Evolutionary conservation across 2,888 invertebrate genomes (phyloP).

Genomic region (Spialia ferax): DNA sequence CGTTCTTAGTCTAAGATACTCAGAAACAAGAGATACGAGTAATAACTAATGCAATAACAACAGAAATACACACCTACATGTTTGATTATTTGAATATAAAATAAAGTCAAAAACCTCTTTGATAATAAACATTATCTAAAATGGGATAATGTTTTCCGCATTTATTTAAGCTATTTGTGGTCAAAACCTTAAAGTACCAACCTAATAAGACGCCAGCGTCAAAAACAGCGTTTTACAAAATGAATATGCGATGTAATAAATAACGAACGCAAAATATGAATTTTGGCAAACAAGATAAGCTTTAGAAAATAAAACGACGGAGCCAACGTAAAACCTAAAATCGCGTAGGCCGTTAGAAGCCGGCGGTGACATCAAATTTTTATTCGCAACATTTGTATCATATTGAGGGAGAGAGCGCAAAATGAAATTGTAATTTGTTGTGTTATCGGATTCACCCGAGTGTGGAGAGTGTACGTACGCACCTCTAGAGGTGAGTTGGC

Average conservation of each 20-base stretch:
- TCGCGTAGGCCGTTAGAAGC: constrained; percentile 34
- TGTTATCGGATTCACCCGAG: constrained; percentile 73
- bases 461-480: constrained; percentile 64
- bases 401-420: constrained; percentile 60
- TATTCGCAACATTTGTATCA: constrained; percentile 33
- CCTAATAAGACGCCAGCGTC: constrained; percentile 9
- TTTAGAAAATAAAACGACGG: constrained; percentile 32
- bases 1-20: neutral
- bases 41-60: too few species aligned
- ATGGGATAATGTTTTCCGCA: constrained; percentile 8
- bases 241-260: constrained; percentile 15
- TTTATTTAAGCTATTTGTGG: neutral
- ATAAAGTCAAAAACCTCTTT: too few species aligned
- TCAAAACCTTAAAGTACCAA: constrained; percentile 6
- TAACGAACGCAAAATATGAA: constrained; percentile 25
- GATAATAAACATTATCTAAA: constrained; percentile 8
- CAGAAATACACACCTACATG: too few species aligned
- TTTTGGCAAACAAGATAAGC: constrained; percentile 35
- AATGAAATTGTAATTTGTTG: constrained; percentile 65
- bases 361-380: constrained; percentile 35
- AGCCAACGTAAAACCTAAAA: constrained; percentile 34
- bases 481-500: constrained; percentile 72
- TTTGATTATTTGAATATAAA: neutral
- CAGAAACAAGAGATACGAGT: too few species aligned
- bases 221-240: constrained; percentile 23